Evolutionary conservation across 1,140 invertebrate species (phyloP), one percentile per base, ranked within the genome.

Genomic region (Wiebesia pumilae): DNA sequence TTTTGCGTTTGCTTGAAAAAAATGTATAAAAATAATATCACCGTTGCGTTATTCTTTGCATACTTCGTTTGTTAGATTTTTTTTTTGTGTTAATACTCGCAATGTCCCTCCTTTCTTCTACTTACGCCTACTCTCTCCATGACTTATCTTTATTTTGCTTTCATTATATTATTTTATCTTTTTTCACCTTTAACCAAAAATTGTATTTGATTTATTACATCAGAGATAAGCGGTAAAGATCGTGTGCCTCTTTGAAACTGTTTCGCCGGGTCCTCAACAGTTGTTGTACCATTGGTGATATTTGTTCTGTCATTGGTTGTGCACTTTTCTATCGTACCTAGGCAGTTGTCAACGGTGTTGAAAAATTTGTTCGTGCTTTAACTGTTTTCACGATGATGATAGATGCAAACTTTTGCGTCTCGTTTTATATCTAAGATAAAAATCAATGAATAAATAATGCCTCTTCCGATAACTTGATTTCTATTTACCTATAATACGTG

Each of bases 181-280:
- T 27, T 27, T 10, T 62, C 3, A 24, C 14, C 14, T 14, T 27
- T 27, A 3, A 47, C 51, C 6, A 16, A 7, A 54, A 54, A 16
- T 16, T 54, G 9, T 54, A 54, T 54, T 54, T 16, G 51, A 51
- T 58, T 69, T 75, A 30, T 47, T 21, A 77, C 77, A 77, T 77
- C 82, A 62, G 54, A 62, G 38, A 78, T 62, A 84, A 65, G 54
- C n/a, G 19, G 43, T 30, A 30, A 54, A 65, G 54, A 84, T 84
- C 24, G 78, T 73, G 6, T 54, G 21, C 21, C 33, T 27, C 7
- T 62, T 35, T 7, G 21, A 27, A 62, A 16, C 16, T 19, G 3
- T 71, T 71, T 71, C 30, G 19, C 19, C 38, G 14, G 7, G 7
- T 38, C 43, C 43, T 83, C 0, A 54, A 35, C 43, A 7, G 62